Evolutionary conservation across 2,888 invertebrate species (phyloP).

Genomic region (Lottia scabra): DNA sequence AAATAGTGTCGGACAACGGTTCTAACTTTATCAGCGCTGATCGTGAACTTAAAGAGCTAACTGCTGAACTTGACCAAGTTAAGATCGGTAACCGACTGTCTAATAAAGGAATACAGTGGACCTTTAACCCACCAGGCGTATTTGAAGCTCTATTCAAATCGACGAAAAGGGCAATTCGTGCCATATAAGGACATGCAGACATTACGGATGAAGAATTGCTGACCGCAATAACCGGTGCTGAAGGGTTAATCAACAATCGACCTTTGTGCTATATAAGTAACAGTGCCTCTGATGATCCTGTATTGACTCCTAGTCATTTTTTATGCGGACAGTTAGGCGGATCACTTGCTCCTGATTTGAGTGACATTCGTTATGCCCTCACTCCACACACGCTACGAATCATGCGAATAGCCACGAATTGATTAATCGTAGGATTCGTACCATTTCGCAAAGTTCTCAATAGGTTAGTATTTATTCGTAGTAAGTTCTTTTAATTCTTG

Average conservation of each 20-base stretch:
- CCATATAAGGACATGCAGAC: constrained; percentile 27
- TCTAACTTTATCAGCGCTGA: constrained; percentile 16
- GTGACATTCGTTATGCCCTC: too few relatives aligned
- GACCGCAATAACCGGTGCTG: constrained; percentile 35
- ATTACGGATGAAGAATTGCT: constrained; percentile 35
- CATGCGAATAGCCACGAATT: too few relatives aligned
- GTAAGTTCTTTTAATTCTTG: too few relatives aligned
- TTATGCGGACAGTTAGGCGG: too few relatives aligned
- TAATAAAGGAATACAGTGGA: constrained; percentile 22
- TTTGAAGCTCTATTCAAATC: constrained; percentile 33
- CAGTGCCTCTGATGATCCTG: too few relatives aligned
- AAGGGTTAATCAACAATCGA: constrained; percentile 31
- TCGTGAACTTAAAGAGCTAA: constrained; percentile 16
- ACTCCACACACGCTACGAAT: too few relatives aligned
- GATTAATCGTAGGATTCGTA: too few relatives aligned
- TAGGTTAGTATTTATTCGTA: too few relatives aligned
- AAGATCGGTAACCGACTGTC: constrained; percentile 16
- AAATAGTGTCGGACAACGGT: constrained; percentile 17
- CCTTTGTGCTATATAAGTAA: constrained; percentile 12
- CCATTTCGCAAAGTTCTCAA: too few relatives aligned
- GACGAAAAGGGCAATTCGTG: constrained; percentile 36
- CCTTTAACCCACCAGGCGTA: constrained; percentile 34
- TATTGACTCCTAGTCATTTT: too few relatives aligned
- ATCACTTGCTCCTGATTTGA: too few relatives aligned
- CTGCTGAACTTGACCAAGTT: constrained; percentile 18